Evolutionary conservation across 2,797 vertebrate genomes (phyloP).

Genomic region (Pseudochirops corinnae): DNA sequence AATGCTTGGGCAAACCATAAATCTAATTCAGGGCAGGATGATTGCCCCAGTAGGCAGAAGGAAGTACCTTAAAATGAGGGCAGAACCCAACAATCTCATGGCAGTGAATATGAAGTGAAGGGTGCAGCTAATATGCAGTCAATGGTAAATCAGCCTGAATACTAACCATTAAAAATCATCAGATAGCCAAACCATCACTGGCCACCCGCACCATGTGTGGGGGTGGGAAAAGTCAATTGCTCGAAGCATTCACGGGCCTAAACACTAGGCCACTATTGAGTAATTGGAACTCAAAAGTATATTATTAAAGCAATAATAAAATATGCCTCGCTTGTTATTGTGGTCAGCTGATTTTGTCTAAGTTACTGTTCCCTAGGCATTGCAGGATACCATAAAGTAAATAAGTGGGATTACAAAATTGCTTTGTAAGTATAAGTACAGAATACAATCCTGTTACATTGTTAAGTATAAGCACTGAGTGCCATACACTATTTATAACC

Average conservation of each 20-base stretch:
- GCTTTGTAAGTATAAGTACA: slow-evolving; percentile 68
- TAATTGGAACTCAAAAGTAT: slow-evolving; percentile 73
- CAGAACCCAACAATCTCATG: neutral
- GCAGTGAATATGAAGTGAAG: slow-evolving; percentile 32
- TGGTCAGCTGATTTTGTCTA: slow-evolving; percentile 69
- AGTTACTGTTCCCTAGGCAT: slow-evolving; percentile 69
- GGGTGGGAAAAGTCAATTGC: slow-evolving; percentile 55
- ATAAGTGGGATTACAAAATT: slow-evolving; percentile 71
- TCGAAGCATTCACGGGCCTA: slow-evolving; percentile 61
- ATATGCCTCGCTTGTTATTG: slow-evolving; percentile 66
- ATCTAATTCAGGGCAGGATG: slow-evolving; percentile 10
- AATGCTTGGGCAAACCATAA: slow-evolving; percentile 16
- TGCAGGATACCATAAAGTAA: slow-evolving; percentile 70
- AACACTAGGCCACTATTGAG: slow-evolving; percentile 61
- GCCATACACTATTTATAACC: slow-evolving; percentile 48
- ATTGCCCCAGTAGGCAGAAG: slow-evolving; percentile 14
- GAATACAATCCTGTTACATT: slow-evolving; percentile 60
- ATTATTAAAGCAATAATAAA: slow-evolving; percentile 75
- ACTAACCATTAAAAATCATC: neutral
- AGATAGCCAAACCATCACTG: slow-evolving; percentile 57
- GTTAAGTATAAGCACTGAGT: slow-evolving; percentile 56
- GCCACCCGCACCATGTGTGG: slow-evolving; percentile 22
- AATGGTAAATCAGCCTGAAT: neutral
- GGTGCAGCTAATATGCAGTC: slow-evolving; percentile 13
- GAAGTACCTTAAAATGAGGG: neutral